Evolutionary conservation across 2,888 invertebrate species (phyloP).

Genomic region (Colostygia pectinataria): DNA sequence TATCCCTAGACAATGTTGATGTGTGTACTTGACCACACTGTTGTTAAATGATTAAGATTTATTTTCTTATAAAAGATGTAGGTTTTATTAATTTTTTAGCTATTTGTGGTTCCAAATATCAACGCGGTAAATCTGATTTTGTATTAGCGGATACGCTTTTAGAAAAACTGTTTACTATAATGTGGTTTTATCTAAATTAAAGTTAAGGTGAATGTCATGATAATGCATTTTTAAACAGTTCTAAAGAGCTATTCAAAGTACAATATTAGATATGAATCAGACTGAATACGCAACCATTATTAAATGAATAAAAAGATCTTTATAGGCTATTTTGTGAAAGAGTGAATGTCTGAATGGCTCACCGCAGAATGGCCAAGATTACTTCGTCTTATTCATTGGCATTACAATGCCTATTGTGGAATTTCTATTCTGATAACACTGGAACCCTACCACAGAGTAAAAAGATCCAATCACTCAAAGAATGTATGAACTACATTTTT

Average conservation of each 20-base stretch:
- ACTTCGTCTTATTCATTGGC: conserved; percentile 20
- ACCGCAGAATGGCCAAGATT: conserved; percentile 19
- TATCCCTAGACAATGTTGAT: too few species aligned
- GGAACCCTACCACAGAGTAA: conserved; percentile 1
- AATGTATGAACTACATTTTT: background rate
- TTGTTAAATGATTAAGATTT: too few species aligned
- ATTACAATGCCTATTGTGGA: conserved; percentile 28
- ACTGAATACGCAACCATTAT: conserved; percentile 6
- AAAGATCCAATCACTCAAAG: background rate
- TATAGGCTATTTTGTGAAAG: conserved; percentile 8
- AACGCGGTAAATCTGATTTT: too few species aligned
- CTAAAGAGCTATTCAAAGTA: background rate
- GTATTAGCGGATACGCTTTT: too few species aligned
- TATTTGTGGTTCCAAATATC: too few species aligned
- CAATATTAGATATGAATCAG: background rate
- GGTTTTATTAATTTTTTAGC: too few species aligned
- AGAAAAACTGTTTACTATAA: too few species aligned
- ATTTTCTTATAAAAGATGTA: too few species aligned
- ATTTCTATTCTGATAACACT: conserved; percentile 25
- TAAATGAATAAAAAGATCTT: conserved; percentile 11
- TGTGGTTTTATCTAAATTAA: too few species aligned
- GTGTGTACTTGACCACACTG: too few species aligned
- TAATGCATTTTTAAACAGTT: too few species aligned
- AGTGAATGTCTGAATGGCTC: conserved; percentile 21
- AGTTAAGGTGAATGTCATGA: too few species aligned